phyloP scores from a whole-genome alignment of 2,113 vertebrate species.

The Morone saxatilis region DNA sequence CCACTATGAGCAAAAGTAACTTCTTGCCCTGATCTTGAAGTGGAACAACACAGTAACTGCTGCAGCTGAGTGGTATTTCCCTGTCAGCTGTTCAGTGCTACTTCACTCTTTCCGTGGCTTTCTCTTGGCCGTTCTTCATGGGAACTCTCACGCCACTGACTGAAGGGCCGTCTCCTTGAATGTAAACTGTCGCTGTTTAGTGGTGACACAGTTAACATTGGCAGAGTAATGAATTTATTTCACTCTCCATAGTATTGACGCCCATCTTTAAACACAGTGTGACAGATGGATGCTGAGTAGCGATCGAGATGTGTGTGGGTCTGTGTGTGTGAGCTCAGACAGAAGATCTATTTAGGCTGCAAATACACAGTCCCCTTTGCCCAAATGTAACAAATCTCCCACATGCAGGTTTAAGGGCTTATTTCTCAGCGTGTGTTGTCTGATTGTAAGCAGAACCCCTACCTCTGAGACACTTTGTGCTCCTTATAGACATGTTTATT shows the following conservation, averaged over 20 bases:
- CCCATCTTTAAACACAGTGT: constrained; percentile 43
- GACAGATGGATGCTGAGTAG: constrained; percentile 59
- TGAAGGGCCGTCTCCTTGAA: constrained; percentile 26
- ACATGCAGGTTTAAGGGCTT: constrained; percentile 26
- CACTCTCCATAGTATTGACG: constrained; percentile 34
- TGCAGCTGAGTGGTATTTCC: constrained; percentile 39
- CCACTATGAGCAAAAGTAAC: neutral
- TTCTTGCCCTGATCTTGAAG: constrained; percentile 14
- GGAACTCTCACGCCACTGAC: constrained; percentile 20
- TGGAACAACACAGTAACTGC: constrained; percentile 1
- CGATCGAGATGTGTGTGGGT: constrained; percentile 1
- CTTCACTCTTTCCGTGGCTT: constrained; percentile 56
- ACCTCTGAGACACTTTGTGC: constrained; percentile 20
- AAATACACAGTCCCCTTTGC: constrained; percentile 8
- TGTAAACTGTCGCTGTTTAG: constrained; percentile 36
- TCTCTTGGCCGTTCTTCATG: constrained; percentile 14
- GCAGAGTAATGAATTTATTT: constrained; percentile 51
- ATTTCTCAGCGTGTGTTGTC: constrained; percentile 42
- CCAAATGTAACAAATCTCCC: constrained; percentile 42
- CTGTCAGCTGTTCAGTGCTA: constrained; percentile 43
- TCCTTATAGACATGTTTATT: constrained; percentile 34
- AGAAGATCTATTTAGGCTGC: constrained; percentile 34
- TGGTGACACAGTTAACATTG: constrained; percentile 30
- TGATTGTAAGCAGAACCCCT: constrained; percentile 21
- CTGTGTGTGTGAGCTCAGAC: constrained; percentile 10